Conservation (phyloP, 1,140 invertebrate genomes). For the Psix sp. region DNA sequence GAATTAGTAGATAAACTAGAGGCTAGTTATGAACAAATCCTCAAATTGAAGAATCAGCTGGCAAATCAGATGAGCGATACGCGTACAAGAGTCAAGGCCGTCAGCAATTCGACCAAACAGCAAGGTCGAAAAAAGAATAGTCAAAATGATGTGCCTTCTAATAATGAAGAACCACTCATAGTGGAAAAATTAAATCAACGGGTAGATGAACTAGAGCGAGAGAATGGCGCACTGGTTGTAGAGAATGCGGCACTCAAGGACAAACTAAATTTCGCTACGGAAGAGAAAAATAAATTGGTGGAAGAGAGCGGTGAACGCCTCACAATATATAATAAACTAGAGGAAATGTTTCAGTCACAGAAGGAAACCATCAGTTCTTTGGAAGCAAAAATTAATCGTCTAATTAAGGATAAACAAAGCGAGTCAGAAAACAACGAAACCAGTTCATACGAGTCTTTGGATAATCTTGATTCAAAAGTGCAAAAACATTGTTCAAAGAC, state of each 20-base stretch:
- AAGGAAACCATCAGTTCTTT: slow-evolving; percentile 27
- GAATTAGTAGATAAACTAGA: background rate
- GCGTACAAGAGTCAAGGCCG: slow-evolving; percentile 9
- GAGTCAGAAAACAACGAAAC: slow-evolving; percentile 19
- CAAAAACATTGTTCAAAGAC: slow-evolving; percentile 28
- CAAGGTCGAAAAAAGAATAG: too few species aligned
- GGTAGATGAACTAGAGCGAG: slow-evolving; percentile 10
- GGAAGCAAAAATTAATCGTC: slow-evolving; percentile 5
- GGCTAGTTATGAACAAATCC: slow-evolving; percentile 14
- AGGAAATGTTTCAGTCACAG: slow-evolving; percentile 12
- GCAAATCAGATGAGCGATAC: slow-evolving; percentile 4
- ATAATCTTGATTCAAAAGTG: slow-evolving; percentile 14
- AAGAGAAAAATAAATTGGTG: slow-evolving; percentile 22
- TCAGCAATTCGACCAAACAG: too few species aligned
- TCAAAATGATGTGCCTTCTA: too few species aligned
- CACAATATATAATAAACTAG: background rate
- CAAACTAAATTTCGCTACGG: background rate
- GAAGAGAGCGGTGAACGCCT: slow-evolving; percentile 2
- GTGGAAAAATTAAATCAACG: slow-evolving; percentile 14
- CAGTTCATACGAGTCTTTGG: slow-evolving; percentile 8
- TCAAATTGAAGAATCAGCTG: slow-evolving; percentile 5
- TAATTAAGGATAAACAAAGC: slow-evolving; percentile 15
- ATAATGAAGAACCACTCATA: too few species aligned
- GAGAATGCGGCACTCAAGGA: slow-evolving; percentile 7
- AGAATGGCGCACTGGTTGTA: background rate